phyloP scores from a whole-genome alignment of 2,888 invertebrate genomes.

The Dyspetes luteomarginatus region DNA sequence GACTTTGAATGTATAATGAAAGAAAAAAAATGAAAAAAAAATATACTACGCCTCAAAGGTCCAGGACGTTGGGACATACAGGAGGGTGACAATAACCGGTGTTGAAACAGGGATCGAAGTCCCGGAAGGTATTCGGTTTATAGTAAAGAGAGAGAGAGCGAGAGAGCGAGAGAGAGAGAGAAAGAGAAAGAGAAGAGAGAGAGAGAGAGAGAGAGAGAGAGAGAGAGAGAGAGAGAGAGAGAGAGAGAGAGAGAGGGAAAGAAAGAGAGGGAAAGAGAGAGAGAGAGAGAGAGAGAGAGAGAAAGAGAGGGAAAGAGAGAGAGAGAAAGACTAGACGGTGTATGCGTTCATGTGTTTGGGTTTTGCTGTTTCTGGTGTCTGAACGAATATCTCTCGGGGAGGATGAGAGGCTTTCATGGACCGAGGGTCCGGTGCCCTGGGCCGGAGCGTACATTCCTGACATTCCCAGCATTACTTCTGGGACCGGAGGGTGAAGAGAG shows the following conservation, averaged over 20 bases:
- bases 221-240: background rate
- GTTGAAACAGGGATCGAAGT: slow-evolving; percentile 58
- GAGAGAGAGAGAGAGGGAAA: background rate
- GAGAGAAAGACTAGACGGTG: background rate
- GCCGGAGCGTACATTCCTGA: slow-evolving; percentile 59
- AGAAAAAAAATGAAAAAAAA: background rate
- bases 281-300: background rate
- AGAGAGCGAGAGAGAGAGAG: too few relatives aligned
- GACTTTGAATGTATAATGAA: background rate
- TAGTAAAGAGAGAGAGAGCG: background rate
- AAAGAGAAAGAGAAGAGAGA: too few relatives aligned
- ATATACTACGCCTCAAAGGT: slow-evolving; percentile 17
- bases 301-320: background rate
- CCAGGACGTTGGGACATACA: slow-evolving; percentile 16
- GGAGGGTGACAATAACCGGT: slow-evolving; percentile 58
- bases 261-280: background rate
- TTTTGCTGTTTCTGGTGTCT: slow-evolving; percentile 37
- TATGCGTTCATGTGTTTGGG: slow-evolving; percentile 50
- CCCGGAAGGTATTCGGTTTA: slow-evolving; percentile 58
- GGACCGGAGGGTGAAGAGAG: slow-evolving; percentile 45
- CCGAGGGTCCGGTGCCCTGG: slow-evolving; percentile 55
- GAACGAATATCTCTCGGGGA: slow-evolving; percentile 10
- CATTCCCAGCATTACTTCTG: slow-evolving; percentile 62
- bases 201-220: background rate
- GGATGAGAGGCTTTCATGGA: slow-evolving; percentile 32